Percentiles rank a stretch among this genome's conserved stretches.
Evolutionary conservation across 2,113 vertebrate species (phyloP).

Genomic region (Alexandromys fortis): DNA sequence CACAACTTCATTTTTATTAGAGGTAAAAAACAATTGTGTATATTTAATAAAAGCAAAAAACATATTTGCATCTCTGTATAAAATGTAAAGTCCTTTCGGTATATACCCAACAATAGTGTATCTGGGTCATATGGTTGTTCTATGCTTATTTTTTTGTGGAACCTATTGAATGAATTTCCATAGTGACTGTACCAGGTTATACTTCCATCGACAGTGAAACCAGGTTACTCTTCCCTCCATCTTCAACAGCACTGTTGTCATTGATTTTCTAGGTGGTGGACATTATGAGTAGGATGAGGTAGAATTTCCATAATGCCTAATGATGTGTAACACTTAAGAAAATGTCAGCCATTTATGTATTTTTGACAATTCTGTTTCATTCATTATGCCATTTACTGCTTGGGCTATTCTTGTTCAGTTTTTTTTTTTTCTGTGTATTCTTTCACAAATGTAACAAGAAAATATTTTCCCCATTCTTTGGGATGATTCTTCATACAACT

Average conservation of each 20-base stretch:
- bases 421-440: not conserved
- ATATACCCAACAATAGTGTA: not conserved
- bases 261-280: not conserved
- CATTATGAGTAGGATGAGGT: not conserved
- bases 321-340: not conserved
- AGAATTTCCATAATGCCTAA: no score
- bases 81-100: not conserved
- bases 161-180: not conserved
- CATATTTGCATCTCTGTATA: not conserved
- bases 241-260: not conserved
- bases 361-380: not conserved
- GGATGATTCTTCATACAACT: not conserved
- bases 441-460: not conserved
- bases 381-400: not conserved
- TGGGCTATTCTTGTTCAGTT: not conserved
- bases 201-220: not conserved
- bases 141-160: not conserved
- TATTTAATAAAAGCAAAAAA: not conserved
- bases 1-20: no score
- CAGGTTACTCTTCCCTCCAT: no score
- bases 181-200: not conserved
- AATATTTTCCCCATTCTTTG: not conserved
- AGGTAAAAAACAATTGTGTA: no score
- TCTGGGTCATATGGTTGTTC: not conserved
- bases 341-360: not conserved